Evolutionary conservation across 2,113 vertebrate genomes (phyloP).

Genomic region (Nerophis ophidion): DNA sequence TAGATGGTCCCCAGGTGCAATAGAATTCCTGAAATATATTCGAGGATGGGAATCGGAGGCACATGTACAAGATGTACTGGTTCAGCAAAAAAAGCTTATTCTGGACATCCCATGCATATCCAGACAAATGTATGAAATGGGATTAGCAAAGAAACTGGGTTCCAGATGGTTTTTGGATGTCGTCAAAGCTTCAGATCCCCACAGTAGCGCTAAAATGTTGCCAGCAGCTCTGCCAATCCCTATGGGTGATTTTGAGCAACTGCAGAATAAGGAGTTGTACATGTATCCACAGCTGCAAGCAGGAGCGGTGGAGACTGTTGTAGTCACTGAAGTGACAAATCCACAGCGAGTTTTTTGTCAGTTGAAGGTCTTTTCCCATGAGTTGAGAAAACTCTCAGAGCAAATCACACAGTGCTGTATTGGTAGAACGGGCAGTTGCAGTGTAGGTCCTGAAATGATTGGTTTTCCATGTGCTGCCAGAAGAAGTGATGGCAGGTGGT

Average conservation of each 20-base stretch:
- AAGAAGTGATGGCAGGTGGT: slow-evolving; percentile 82
- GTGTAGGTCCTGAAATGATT: slow-evolving; percentile 61
- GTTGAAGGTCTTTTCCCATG: slow-evolving; percentile 81
- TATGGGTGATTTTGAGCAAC: slow-evolving; percentile 8
- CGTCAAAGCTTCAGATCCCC: slow-evolving; percentile 40
- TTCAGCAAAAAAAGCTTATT: slow-evolving; percentile 67
- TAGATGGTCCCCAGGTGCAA: slow-evolving; percentile 73
- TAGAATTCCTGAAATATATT: slow-evolving; percentile 76
- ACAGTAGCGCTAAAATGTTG: slow-evolving; percentile 4
- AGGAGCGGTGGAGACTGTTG: slow-evolving; percentile 76
- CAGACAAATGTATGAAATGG: slow-evolving; percentile 77
- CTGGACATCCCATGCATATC: slow-evolving; percentile 75
- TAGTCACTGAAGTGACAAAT: slow-evolving; percentile 82
- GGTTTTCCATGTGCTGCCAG: slow-evolving; percentile 83
- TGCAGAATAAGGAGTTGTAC: slow-evolving; percentile 63
- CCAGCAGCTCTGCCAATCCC: slow-evolving; percentile 14
- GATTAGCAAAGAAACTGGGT: slow-evolving; percentile 71
- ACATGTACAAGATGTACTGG: slow-evolving; percentile 75
- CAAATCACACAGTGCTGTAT: slow-evolving; percentile 70
- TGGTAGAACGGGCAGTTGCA: slow-evolving; percentile 33
- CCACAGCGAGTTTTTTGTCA: slow-evolving; percentile 84
- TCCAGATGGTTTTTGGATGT: slow-evolving; percentile 59
- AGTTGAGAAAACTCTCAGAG: slow-evolving; percentile 78
- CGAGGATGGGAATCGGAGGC: slow-evolving; percentile 73
- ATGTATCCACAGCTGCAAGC: slow-evolving; percentile 79